Conservation (phyloP, 2,888 invertebrate species). For the Chrysolina oricalcia region DNA sequence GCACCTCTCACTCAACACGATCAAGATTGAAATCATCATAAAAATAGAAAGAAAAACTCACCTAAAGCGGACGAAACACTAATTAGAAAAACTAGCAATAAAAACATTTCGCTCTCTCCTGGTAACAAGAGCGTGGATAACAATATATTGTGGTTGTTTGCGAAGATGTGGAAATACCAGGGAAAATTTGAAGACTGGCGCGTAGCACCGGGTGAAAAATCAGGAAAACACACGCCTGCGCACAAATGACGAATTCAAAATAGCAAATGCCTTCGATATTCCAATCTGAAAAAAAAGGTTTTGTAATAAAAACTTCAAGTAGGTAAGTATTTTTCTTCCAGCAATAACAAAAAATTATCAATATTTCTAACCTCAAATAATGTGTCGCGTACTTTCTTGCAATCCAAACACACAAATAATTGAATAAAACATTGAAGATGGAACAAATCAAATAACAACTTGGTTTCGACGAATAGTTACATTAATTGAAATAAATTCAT, state of each 20-base stretch:
- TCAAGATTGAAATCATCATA: background rate
- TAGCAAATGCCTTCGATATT: background rate
- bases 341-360: background rate
- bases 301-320: background rate
- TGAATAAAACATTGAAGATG: background rate
- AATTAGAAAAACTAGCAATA: constrained; percentile 32
- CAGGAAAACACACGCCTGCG: constrained; percentile 36
- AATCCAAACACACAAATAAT: background rate
- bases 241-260: constrained; percentile 33
- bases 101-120: constrained; percentile 29
- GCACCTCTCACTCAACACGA: background rate
- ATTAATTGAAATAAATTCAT: background rate
- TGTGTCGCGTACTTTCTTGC: background rate
- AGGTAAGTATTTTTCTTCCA: background rate
- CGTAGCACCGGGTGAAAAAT: constrained; percentile 24
- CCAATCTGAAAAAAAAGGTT: constrained; percentile 1
- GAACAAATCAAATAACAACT: background rate
- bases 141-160: constrained; percentile 33
- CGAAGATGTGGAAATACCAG: constrained; percentile 43
- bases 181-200: constrained; percentile 45
- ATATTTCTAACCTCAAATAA: constrained; percentile 12
- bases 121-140: constrained; percentile 25
- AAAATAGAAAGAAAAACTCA: constrained; percentile 38
- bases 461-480: background rate
- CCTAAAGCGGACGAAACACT: constrained; percentile 45